phyloP scores from a whole-genome alignment of 2,888 invertebrate genomes.

The Pristionchus japonicus region DNA sequence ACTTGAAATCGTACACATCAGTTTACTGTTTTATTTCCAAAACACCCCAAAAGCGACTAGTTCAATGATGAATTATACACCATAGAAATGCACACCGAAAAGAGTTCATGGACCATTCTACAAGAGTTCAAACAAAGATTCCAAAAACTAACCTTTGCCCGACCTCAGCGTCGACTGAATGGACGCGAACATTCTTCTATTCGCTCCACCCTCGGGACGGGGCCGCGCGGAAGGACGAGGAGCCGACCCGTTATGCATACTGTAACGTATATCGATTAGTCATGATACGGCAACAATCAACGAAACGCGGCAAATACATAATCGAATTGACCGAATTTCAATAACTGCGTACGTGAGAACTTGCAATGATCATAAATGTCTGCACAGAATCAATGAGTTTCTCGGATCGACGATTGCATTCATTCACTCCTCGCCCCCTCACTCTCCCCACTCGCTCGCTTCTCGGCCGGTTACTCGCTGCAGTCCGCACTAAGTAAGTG shows the following conservation, averaged over 20 bases:
- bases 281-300: background rate
- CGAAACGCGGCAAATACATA: background rate
- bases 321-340: too few species aligned
- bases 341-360: too few species aligned
- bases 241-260: constrained; percentile 6
- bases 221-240: background rate
- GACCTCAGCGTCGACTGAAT: constrained; percentile 34
- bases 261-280: background rate
- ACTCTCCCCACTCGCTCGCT: background rate
- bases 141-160: background rate
- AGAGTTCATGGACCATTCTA: too few species aligned
- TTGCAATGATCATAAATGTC: too few species aligned
- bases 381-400: too few species aligned
- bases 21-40: too few species aligned
- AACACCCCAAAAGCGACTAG: background rate
- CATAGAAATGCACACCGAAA: too few species aligned
- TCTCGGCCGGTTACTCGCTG: constrained; percentile 14
- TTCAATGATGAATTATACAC: background rate
- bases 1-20: too few species aligned
- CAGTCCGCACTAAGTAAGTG: constrained; percentile 8
- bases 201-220: background rate
- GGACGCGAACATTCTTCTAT: constrained; percentile 6
- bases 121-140: too few species aligned
- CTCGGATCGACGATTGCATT: background rate
- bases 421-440: background rate